A percentile compares a stretch with the other conserved stretches of the same genome.
Conservation (phyloP, 1,140 invertebrate species). For the Spodoptera litura region DNA sequence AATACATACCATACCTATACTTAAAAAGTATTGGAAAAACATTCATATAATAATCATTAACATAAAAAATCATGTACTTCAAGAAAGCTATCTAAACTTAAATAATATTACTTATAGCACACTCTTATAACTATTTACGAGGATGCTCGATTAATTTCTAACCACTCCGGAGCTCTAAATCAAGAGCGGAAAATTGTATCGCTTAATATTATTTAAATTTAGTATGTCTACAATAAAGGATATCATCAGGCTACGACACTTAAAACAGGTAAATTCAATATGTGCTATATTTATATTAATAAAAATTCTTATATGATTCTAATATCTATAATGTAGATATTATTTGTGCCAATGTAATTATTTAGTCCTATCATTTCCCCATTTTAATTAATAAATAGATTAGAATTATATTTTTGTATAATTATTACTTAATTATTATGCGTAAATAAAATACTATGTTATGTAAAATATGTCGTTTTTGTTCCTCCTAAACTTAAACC, state of each 20-base stretch:
- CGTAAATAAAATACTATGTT: constrained; percentile 49
- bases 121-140: no score
- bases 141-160: neutral
- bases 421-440: constrained; percentile 56
- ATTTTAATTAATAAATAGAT: constrained; percentile 45
- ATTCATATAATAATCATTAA: neutral
- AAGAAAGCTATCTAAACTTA: no score
- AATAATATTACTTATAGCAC: no score
- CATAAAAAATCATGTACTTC: no score
- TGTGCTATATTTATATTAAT: no score
- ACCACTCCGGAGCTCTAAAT: no score
- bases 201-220: no score
- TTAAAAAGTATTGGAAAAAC: neutral
- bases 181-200: no score
- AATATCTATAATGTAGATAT: constrained; percentile 44
- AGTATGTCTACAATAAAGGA: no score
- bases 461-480: constrained; percentile 46
- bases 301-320: neutral
- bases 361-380: constrained; percentile 55
- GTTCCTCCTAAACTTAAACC: constrained; percentile 15
- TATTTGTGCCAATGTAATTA: constrained; percentile 56
- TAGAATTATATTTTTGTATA: constrained; percentile 51
- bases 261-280: no score
- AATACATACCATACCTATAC: no score
- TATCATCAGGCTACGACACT: no score